These are phyloP conservation scores for Fistularia commersonii DNA, from an alignment of 2,797 vertebrate species.

Conservation along the genomic window DNA sequence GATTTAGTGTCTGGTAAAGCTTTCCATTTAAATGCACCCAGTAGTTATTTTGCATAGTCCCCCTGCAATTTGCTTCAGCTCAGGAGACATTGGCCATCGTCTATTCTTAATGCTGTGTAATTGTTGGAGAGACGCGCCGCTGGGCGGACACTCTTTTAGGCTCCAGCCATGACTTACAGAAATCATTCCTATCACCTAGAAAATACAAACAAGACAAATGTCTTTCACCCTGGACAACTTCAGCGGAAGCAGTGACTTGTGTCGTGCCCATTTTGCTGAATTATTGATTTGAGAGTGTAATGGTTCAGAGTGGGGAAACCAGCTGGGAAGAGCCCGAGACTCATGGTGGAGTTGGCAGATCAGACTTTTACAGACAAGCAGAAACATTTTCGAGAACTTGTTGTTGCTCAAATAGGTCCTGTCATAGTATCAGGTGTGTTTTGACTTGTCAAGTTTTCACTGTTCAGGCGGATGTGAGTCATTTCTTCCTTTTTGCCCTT, in stretches of 20 bases:
- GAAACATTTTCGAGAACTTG: constrained; percentile 13
- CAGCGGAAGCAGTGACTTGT: constrained; percentile 21
- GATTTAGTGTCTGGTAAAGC: constrained; percentile 84
- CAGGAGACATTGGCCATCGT: constrained; percentile 71
- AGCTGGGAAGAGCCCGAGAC: background rate
- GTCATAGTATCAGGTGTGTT: constrained; percentile 36
- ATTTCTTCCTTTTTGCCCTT: constrained; percentile 38
- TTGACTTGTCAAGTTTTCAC: constrained; percentile 32
- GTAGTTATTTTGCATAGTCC: constrained; percentile 81
- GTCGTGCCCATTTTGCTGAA: constrained; percentile 34
- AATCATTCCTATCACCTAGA: constrained; percentile 49
- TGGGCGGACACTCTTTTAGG: constrained; percentile 48
- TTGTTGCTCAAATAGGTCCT: constrained; percentile 27
- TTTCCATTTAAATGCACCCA: constrained; percentile 85
- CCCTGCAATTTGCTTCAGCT: constrained; percentile 82
- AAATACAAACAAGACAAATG: constrained; percentile 31
- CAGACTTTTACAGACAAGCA: constrained; percentile 19
- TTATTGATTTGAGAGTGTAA: constrained; percentile 20
- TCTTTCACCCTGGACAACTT: constrained; percentile 44
- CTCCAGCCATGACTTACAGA: constrained; percentile 39
- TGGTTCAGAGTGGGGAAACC: constrained; percentile 3
- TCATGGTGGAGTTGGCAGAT: constrained; percentile 8
- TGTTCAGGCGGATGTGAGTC: constrained; percentile 29
- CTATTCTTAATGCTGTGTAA: constrained; percentile 76
- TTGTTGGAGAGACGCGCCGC: constrained; percentile 65